Evolutionary conservation across 2,888 invertebrate genomes (phyloP), one percentile per base, ranked within the genome.

Genomic region (Coleophora deauratella): DNA sequence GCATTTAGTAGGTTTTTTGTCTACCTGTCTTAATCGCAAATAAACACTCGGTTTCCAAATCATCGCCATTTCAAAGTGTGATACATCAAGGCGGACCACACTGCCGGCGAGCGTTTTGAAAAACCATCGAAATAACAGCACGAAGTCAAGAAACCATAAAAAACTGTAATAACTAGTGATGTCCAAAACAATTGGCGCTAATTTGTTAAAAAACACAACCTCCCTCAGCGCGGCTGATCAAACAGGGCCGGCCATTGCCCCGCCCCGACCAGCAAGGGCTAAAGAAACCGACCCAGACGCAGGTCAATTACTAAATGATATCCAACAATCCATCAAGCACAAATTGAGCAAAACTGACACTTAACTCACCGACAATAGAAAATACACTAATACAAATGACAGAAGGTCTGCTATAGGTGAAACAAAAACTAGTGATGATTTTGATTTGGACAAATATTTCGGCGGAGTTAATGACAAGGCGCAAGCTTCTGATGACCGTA

Each of bases 171-270:
- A 61, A 63, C 57, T 54, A 54, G 59, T 60, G 54, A 54, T 55
- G 45, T 27, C 36, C 28, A 38, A 43, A 47, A 61, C 62, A 70
- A 65, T 66, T 62, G 62, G 60, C 54, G 70, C 60, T 74, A 72
- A 74, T 74, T 70, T 70, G 74, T 71, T 60, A 54, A 69, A 66
- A 66, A 69, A 66, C 62, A 56, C 55, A 46, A 62, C 59, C 62
- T 59, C 53, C 50, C 40, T 50, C 50, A 55, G 21, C 6, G 21
- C 21, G 48, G 50, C 63, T 64, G 71, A 69, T 70, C 69, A 62
- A 60, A 62, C 61, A 57, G 60, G 50, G 59, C 59, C 54, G 57
- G 56, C 54, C 38, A 40, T 41, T 35, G 46, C 50, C 41, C 51
- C 59, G 62, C 65, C 63, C 58, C 48, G 32, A 38, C 43, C 43